These are phyloP conservation scores for Eubucco bourcierii DNA, from an alignment of 2,113 vertebrate genomes.

Conservation along the genomic window DNA sequence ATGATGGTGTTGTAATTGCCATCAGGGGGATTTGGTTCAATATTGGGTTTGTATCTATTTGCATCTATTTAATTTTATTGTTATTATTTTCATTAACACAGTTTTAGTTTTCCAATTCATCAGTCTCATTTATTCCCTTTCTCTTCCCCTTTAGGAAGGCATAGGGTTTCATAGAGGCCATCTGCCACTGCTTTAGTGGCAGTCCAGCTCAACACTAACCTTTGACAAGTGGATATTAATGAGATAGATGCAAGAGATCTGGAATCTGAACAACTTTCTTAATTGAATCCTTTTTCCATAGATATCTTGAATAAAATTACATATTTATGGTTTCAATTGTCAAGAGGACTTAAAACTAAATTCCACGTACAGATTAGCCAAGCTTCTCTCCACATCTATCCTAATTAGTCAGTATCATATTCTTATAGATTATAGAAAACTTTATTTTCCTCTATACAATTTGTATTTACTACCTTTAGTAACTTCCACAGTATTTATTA, in stretches of 20 bases:
- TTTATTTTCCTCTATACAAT: not conserved
- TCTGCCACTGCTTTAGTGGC: too few species aligned
- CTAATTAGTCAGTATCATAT: not conserved
- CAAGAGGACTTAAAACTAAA: not conserved
- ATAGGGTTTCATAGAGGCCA: too few species aligned
- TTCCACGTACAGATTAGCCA: not conserved
- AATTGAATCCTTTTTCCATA: not conserved
- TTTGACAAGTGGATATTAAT: not conserved
- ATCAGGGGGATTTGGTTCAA: too few species aligned
- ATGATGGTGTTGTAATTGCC: too few species aligned
- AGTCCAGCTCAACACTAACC: too few species aligned
- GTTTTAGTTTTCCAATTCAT: too few species aligned
- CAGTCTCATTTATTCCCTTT: too few species aligned
- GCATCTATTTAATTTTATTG: too few species aligned
- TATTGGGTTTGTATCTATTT: too few species aligned
- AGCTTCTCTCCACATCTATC: not conserved
- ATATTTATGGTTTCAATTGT: not conserved
- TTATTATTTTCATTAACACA: too few species aligned
- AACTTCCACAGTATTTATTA: not conserved
- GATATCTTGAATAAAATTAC: not conserved
- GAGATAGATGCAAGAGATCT: rapidly evolving
- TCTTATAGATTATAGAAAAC: not conserved
- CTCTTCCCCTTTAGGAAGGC: too few species aligned
- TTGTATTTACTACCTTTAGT: not conserved
- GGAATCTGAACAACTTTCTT: not conserved